These are phyloP conservation scores for Delichon dasypus DNA, from an alignment of 2,797 vertebrate genomes.

Conservation along the genomic window DNA sequence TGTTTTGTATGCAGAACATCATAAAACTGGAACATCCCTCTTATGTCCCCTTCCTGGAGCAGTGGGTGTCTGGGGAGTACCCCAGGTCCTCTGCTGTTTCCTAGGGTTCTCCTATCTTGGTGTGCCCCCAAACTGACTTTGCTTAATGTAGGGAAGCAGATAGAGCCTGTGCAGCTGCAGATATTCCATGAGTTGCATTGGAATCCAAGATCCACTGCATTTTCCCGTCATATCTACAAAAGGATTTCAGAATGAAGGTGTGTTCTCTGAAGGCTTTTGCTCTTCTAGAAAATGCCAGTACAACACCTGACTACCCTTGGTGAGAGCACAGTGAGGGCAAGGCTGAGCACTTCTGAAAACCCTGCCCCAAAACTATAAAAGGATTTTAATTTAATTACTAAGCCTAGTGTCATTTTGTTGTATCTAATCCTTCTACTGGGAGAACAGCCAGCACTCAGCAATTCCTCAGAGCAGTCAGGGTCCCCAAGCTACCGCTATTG, in stretches of 20 bases:
- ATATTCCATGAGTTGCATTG: background rate
- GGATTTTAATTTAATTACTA: conserved; percentile 18
- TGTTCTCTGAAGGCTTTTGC: background rate
- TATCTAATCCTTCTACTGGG: conserved; percentile 26
- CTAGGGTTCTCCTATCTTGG: background rate
- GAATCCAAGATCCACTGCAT: background rate
- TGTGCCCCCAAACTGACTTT: background rate
- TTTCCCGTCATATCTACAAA: background rate
- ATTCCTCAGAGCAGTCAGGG: background rate
- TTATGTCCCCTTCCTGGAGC: background rate
- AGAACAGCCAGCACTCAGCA: background rate
- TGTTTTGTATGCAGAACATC: background rate
- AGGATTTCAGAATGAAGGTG: background rate
- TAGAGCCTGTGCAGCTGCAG: background rate
- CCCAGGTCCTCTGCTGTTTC: background rate
- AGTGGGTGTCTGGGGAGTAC: background rate
- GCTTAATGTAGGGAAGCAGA: background rate
- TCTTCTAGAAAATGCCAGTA: background rate
- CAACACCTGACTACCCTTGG: background rate
- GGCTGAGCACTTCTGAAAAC: background rate
- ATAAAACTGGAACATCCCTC: background rate
- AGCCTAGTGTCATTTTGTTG: conserved; percentile 10
- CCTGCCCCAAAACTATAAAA: background rate
- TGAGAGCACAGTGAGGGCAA: background rate
- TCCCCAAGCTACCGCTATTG: background rate